Evolutionary conservation across 2,113 vertebrate species (phyloP), one percentile per base, ranked within the genome.

Genomic region (Zootoca vivipara): DNA sequence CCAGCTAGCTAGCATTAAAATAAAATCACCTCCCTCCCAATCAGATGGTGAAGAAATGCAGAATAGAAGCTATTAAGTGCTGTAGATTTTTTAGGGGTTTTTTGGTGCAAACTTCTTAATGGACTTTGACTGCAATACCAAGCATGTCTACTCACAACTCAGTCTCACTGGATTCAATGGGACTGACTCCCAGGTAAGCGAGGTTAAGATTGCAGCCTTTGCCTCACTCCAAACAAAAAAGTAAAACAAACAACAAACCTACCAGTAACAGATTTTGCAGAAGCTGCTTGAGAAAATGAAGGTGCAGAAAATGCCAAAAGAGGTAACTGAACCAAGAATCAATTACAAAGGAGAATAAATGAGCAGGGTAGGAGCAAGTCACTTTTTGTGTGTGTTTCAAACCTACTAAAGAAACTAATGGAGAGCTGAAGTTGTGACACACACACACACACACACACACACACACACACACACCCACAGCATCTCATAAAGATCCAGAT

Each of bases 401-500:
- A 79, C 69, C 40, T 89, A 26, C 87, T 90, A 84, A 1, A 93
- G 38, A 1, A 28, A 40, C 67, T 94, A 93, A 93, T 91, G 89
- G 38, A 90, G 91, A 92, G 89, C 52, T 65, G 90, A 92, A 94
- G 90, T 87, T 75, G 89, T 79, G 40, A 74, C 85, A 74, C 74
- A 75, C 46, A 46, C 46, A 46, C 46, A 38, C 38, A 38, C 38
- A 38, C 88, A 38, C 38, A 38, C 88, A 74, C 85, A 74, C 74
- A 75, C 46, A 46, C 46, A 46, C 46, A 38, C 38, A 38, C 38
- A 38, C 88, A n/a, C 82, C 87, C 89, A 88, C 26, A 69, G 88
- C 91, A 77, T 83, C 89, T 82, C 86, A 88, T n/a, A 92, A 92
- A 92, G 35, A 90, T 93, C 92, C 90, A 81, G 75, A 6, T 56